Evolutionary conservation across 1,140 invertebrate species (phyloP).

Genomic region (Lordiphosa mommai): DNA sequence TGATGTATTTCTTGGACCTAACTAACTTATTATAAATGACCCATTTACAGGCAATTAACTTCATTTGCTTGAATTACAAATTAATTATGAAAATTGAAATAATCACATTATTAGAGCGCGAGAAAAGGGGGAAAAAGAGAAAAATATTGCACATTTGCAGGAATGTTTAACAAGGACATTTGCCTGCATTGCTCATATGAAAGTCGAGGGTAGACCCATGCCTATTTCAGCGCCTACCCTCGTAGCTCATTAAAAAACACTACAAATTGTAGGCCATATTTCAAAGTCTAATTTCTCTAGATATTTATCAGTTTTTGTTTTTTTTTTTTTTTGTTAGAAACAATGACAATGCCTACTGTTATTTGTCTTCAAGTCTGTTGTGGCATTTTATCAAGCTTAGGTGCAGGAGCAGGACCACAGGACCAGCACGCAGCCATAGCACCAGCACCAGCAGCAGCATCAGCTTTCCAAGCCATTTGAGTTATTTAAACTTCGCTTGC

Average conservation of each 20-base stretch:
- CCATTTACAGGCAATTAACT: too few species aligned
- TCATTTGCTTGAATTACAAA: too few species aligned
- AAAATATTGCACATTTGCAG: too few species aligned
- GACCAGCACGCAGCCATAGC: constrained; percentile 18
- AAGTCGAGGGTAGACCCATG: too few species aligned
- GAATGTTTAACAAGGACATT: too few species aligned
- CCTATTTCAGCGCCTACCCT: constrained; percentile 13
- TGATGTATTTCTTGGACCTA: too few species aligned
- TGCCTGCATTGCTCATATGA: too few species aligned
- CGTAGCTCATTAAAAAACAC: constrained; percentile 65
- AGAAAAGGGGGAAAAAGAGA: too few species aligned
- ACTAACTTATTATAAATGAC: too few species aligned
- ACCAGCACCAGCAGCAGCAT: neutral
- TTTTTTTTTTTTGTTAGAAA: constrained; percentile 4
- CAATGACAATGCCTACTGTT: constrained; percentile 10
- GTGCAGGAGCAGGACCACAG: neutral
- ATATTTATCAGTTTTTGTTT: constrained; percentile 26
- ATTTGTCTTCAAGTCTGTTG: constrained; percentile 52
- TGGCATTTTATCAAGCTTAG: constrained; percentile 61
- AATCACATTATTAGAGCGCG: too few species aligned
- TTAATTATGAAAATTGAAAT: too few species aligned
- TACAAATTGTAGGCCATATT: constrained; percentile 70
- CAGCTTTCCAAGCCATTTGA: constrained; percentile 48
- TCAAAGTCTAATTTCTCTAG: constrained; percentile 55
- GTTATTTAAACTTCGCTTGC: constrained; percentile 68